A percentile compares a stretch with the other conserved stretches of the same genome.
phyloP scores from a whole-genome alignment of 2,797 vertebrate genomes.

The Diplodus puntazzo region DNA sequence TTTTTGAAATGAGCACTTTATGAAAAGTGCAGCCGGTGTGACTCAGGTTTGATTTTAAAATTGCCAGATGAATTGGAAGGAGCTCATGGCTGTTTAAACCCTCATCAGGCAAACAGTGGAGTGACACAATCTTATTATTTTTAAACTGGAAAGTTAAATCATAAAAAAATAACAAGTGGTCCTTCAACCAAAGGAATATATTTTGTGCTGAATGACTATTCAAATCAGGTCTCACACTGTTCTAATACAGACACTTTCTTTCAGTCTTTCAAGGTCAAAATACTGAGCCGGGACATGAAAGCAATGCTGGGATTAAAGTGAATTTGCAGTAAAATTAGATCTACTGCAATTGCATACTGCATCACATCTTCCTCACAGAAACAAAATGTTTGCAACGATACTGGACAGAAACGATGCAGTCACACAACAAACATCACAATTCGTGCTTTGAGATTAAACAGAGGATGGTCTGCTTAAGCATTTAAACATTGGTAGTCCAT shows the following conservation, averaged over 20 bases:
- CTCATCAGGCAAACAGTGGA: slow-evolving; percentile 24
- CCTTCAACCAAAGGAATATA: slow-evolving; percentile 53
- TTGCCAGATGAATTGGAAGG: slow-evolving; percentile 16
- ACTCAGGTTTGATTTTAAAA: slow-evolving; percentile 23
- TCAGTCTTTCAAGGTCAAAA: slow-evolving; percentile 41
- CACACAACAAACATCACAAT: slow-evolving; percentile 49
- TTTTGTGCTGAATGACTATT: slow-evolving; percentile 55
- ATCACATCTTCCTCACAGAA: slow-evolving; percentile 27
- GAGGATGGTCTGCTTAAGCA: slow-evolving; percentile 35
- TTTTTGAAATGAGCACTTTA: slow-evolving; percentile 63
- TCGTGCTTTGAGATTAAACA: slow-evolving; percentile 58
- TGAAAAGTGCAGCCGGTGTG: slow-evolving; percentile 47
- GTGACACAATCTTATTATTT: slow-evolving; percentile 2
- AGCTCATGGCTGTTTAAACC: background rate
- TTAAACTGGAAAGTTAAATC: background rate
- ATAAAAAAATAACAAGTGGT: slow-evolving; percentile 35
- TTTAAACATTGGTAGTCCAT: slow-evolving; percentile 41
- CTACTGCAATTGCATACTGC: slow-evolving; percentile 38
- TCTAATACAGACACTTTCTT: slow-evolving; percentile 34
- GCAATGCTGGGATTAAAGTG: slow-evolving; percentile 25
- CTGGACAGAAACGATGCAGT: slow-evolving; percentile 40
- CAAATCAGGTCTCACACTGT: slow-evolving; percentile 22
- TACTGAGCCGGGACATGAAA: slow-evolving; percentile 51
- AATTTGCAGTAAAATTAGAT: slow-evolving; percentile 37
- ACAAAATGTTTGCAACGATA: slow-evolving; percentile 28